Evolutionary conservation across 2,888 invertebrate genomes (phyloP), one percentile per base, ranked within the genome.

Genomic region (Drosophila mimica): DNA sequence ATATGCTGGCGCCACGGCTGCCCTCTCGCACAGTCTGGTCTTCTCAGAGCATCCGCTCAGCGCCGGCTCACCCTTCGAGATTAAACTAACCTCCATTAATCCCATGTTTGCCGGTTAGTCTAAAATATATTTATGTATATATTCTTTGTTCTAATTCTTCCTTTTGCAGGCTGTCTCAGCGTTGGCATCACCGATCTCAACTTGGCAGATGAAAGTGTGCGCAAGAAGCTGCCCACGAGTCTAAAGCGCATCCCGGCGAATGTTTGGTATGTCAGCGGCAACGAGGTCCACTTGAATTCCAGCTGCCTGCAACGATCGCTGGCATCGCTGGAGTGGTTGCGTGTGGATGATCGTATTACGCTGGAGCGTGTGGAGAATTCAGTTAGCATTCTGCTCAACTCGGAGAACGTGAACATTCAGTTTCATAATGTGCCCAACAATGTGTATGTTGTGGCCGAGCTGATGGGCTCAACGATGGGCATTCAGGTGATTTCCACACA

Each of bases 391-490:
- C 95, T 96, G 82, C 94, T 97, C 65, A 98, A 98, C 92, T 96
- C 97, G 0, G 97, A 97, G 92, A 96, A 96, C 81, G 94, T 97
- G 88, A 96, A 96, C 40, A 94, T 96, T 9, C 96, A 95, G 38
- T 96, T 97, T 66, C 95, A 95, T 68, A 95, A 96, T 90, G 95
- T 98, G 70, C 97, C 97, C 4, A 97, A 96, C 94, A 96, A 96
- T 93, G 95, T 98, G 4, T 97, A 96, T 92, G 97, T 96, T 11
- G 96, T 98, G 4, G 95, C 97, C 77, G 98, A 98, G 91, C 93
- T 98, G 56, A 96, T 95, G 87, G 98, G 98, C 0, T 94, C 95
- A 33, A 96, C 97, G 2, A 95, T 96, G 76, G 95, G 96, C 60
- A 95, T 98, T 7, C 95, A 96, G 79, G 95, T 98, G 0, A 96